phyloP scores from a whole-genome alignment of 35 echinoderm and acorn worm genomes.

The Patiria miniata region DNA sequence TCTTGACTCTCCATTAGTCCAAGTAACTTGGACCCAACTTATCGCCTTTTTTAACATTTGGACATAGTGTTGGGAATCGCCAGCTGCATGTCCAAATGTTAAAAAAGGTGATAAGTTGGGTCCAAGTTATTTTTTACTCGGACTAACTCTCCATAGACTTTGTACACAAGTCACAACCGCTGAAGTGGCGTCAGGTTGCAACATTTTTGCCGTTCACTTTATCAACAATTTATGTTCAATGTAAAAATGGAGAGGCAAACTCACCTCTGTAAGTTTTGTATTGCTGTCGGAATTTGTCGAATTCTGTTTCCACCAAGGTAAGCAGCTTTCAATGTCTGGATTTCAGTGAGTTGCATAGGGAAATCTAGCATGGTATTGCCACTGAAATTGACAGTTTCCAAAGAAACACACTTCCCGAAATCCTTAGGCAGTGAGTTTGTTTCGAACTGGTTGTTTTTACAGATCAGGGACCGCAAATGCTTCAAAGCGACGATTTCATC shows the following conservation, averaged over 20 bases:
- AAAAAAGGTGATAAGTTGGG: no score
- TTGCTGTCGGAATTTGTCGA: constrained; percentile 60
- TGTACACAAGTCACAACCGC: no score
- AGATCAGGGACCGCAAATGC: constrained; percentile 48
- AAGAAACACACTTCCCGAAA: constrained; percentile 58
- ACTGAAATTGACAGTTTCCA: constrained; percentile 83
- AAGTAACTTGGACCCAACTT: no score
- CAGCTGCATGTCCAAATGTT: no score
- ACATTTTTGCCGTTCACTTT: no score
- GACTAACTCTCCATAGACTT: no score
- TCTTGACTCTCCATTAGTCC: no score
- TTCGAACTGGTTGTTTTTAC: constrained; percentile 88
- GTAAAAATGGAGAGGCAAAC: neutral
- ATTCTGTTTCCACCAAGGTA: constrained; percentile 85
- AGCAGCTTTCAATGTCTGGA: constrained; percentile 52
- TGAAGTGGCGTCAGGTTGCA: no score
- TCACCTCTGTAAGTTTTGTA: constrained; percentile 75
- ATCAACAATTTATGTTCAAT: no score
- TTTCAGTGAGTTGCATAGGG: constrained; percentile 58
- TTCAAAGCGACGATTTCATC: constrained; percentile 63
- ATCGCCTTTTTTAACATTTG: no score
- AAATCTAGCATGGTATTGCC: constrained; percentile 87
- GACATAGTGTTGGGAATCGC: no score
- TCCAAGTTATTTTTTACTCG: no score
- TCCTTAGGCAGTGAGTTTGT: constrained; percentile 85